Base-by-base conservation (phyloP, 1,140 invertebrate genomes). In the Gryon sp. region DNA sequence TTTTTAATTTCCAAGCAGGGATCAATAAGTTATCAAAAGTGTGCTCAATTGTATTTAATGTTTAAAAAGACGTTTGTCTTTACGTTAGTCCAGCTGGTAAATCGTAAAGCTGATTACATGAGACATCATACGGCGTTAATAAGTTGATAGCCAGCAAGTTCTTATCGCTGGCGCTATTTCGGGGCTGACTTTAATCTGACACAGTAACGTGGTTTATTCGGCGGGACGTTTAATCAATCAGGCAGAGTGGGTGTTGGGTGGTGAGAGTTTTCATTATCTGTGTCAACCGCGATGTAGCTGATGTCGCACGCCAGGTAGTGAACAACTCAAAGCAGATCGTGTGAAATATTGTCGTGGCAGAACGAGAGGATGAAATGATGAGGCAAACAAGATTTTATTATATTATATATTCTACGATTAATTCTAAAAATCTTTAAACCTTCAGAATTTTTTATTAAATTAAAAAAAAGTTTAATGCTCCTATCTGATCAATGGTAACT, bases 181-280 rank as follows among this genome's bases (percentile, higher is more conserved):
- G 48, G 34, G 24, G 6, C 20, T 48, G 32, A 24, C 34, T 76
- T 78, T 73, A 78, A 73, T 78, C 63, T 46, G 68, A 68, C 36
- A 32, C 34, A 62, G 60, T 52, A 43, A 76, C 52, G 62, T 53
- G 16, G 66, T 65, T 72, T 72, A 75, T 75, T 77, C 41, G 32
- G 60, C 20, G 65, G 66, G 55, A 73, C 65, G 66, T 78, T 76
- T 78, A 80, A 78, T 80, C 78, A 78, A 80, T 80, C 62, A 73
- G 22, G n/a, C 26, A 30, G 28, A 34, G 63, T 62, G 43, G 45
- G 63, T 24, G 65, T 50, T 30, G 69, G 59, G 52, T 62, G 48
- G 24, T n/a, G 32, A 28, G 63, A 74, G 59, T 53, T 80, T 80
- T 77, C 69, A 75, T 74, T 80, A 80, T 73, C 55, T 43, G 19